Evolutionary conservation across 2,888 invertebrate genomes (phyloP), one percentile per base, ranked within the genome.

Genomic region (Drosophila formosana): DNA sequence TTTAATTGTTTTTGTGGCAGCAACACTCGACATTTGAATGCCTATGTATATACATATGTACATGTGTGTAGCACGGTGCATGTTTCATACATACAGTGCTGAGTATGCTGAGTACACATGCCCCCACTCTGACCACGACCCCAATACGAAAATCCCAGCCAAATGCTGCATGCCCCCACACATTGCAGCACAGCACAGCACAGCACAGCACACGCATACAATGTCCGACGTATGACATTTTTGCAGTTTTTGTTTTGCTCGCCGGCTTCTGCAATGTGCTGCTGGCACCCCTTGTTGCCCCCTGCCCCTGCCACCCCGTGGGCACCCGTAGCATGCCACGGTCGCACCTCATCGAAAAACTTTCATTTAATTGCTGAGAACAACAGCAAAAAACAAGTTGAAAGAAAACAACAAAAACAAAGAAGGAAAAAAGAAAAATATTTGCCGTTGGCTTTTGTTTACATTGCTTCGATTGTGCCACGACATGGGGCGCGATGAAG

Each of bases 171-270:
- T 18, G n/a, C 26, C 43, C 49, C 30, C 49, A 53, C 55, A 52
- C 45, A 46, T 30, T 18, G 28, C 43, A 43, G 25, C n/a, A 37
- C n/a, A 34, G 32, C 8, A 32, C 9, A 32, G 32, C 34, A 34
- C 9, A 34, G 11, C 11, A 4, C 3, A 37, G n/a, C 37, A 28
- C 49, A 41, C 43, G 28, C 65, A 28, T 41, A 66, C 61, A 46
- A 43, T 78, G 73, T 61, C 46, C 62, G 63, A 75, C 49, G 75
- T 75, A 83, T 83, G 87, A 88, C 83, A 83, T 78, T 83, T 83
- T 83, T 83, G 73, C 83, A 75, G 83, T 88, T 83, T 83, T 88
- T 83, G 83, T 83, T 83, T 83, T 83, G 83, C 83, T 83, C 89
- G 87, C 87, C 82, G 76, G 88, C 72, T 83, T 83, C 89, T 72